These are phyloP conservation scores for Raphicerus campestris DNA, from an alignment of 2,113 vertebrate species.

Conservation along the genomic window DNA sequence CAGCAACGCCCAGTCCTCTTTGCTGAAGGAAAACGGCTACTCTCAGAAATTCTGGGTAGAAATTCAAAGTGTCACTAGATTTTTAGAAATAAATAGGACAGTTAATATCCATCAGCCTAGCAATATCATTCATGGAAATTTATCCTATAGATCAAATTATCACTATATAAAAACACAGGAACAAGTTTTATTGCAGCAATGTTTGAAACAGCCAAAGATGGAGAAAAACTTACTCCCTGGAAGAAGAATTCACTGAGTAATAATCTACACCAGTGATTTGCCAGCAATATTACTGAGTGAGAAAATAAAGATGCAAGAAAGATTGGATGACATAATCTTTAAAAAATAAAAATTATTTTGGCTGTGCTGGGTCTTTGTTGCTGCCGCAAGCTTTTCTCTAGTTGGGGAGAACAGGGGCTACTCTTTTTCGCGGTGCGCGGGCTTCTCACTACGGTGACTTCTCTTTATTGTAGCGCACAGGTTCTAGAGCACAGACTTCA, in stretches of 20 bases:
- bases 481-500: neutral
- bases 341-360: neutral
- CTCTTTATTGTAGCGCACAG: neutral
- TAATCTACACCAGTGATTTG: neutral
- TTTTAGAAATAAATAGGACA: neutral
- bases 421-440: fast-evolving
- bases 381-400: neutral
- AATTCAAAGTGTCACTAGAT: neutral
- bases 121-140: neutral
- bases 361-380: neutral
- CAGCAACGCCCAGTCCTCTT: neutral
- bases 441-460: neutral
- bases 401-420: neutral
- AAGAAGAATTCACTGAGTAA: neutral
- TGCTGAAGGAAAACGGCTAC: neutral
- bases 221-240: neutral
- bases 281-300: neutral
- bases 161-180: neutral
- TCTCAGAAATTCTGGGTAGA: neutral
- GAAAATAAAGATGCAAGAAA: neutral
- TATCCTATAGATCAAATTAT: neutral
- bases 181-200: neutral
- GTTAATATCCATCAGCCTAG: neutral
- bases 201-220: neutral
- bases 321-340: neutral